Base-by-base conservation (phyloP, 2,113 vertebrate species). In the Albula glossodonta region DNA sequence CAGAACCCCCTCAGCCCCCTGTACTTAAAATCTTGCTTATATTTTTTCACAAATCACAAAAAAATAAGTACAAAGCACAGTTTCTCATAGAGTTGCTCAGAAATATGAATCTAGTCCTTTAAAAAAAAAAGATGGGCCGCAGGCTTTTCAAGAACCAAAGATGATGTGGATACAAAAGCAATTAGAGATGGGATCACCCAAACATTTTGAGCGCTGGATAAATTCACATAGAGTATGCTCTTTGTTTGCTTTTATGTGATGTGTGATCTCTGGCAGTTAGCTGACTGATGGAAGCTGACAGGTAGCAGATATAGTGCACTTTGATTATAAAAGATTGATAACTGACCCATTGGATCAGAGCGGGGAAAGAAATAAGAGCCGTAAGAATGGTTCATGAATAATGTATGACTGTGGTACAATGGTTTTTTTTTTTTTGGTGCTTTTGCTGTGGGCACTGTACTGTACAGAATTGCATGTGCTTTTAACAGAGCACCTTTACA, bases 271-370 rank as follows among this genome's bases (percentile, higher is more conserved):
- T 50, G 41, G 70, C 66, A 15, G 66, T 22, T 78, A 56, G 10
- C n/a, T 70, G 41, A 77, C 51, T 86, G 85, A 86, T 86, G 81
- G 63, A 83, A 83, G 63, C 85, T 83, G 85, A 83, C 85, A 70
- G 66, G 50, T 83, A 81, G 63, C 66, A 83, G 81, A 86, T 86
- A 85, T 56, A 86, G 87, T 86, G 87, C 84, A 83, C 81, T 88
- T 86, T 77, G 78, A 86, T 83, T 86, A 88, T 88, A 86, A 88
- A 88, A 88, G 84, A 86, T 88, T 88, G 85, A 88, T 88, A 86
- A 80, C 81, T 82, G 84, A 53, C 87, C 85, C 82, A 88, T 86
- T 70, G 85, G 87, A 88, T 86, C 84, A 78, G 49, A 60, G 81
- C 87, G 41, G 82, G 83, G 81, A 86, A 70, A 86, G 57, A 86